phyloP scores from a whole-genome alignment of 2,797 vertebrate species.

The Schizothorax lantsangensis region DNA sequence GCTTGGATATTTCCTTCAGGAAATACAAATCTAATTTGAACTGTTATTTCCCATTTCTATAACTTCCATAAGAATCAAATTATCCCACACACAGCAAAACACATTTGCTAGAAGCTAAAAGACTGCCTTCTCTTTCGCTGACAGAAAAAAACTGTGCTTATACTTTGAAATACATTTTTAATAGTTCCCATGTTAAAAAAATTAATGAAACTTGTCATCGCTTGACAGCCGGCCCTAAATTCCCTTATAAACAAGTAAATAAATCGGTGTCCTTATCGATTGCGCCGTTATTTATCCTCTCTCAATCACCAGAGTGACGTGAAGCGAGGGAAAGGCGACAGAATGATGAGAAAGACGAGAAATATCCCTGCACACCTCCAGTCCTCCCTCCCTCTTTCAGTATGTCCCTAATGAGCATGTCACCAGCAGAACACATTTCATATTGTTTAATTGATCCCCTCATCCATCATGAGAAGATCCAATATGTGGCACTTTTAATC shows the following conservation, averaged over 20 bases:
- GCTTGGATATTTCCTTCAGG: slow-evolving; percentile 1
- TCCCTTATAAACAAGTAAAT: slow-evolving; percentile 41
- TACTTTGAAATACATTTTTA: slow-evolving; percentile 27
- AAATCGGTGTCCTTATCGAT: slow-evolving; percentile 44
- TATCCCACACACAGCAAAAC: slow-evolving; percentile 1
- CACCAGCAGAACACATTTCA: slow-evolving; percentile 78
- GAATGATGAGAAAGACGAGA: slow-evolving; percentile 57
- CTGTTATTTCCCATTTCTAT: slow-evolving; percentile 14
- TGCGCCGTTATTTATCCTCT: slow-evolving; percentile 32
- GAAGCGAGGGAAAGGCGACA: slow-evolving; percentile 20
- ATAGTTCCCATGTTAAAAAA: slow-evolving; percentile 4
- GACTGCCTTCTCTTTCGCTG: neutral
- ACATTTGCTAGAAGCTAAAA: neutral
- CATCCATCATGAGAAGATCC: slow-evolving; percentile 78
- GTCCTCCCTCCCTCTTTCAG: slow-evolving; percentile 63
- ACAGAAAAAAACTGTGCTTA: neutral
- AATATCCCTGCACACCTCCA: slow-evolving; percentile 55
- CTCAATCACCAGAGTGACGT: slow-evolving; percentile 38
- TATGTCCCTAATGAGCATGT: slow-evolving; percentile 80
- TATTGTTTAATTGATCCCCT: slow-evolving; percentile 81
- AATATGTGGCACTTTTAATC: slow-evolving; percentile 75
- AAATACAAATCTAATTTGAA: slow-evolving; percentile 13
- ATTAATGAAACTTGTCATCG: slow-evolving; percentile 6
- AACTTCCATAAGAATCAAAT: slow-evolving; percentile 22
- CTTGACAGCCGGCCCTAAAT: slow-evolving; percentile 14